Conservation (phyloP, 2,888 invertebrate species). For the Metopia argyrocephala region DNA sequence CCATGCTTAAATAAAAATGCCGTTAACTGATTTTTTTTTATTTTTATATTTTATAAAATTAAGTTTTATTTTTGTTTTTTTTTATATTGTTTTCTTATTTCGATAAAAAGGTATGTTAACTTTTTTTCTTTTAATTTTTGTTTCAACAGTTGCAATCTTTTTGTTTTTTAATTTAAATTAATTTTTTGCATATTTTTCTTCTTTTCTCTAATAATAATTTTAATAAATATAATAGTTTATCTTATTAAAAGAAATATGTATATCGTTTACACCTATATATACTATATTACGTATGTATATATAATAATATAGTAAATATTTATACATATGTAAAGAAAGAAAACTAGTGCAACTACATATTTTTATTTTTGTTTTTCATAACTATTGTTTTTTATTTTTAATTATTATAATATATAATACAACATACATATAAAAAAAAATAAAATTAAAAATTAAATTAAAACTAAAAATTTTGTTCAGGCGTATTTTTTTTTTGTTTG, state of each 20-base stretch:
- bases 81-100: not conserved
- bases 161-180: not conserved
- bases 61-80: constrained; percentile 40
- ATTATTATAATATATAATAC: constrained; percentile 55
- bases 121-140: constrained; percentile 13
- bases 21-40: constrained; percentile 19
- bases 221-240: constrained; percentile 56
- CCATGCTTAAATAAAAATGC: constrained; percentile 42
- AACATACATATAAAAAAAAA: constrained; percentile 59
- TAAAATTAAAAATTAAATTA: constrained; percentile 23
- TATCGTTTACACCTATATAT: constrained; percentile 16
- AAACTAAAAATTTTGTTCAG: constrained; percentile 25
- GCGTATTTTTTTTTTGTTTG: not conserved
- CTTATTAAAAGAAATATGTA: constrained; percentile 9
- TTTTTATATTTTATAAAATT: constrained; percentile 53
- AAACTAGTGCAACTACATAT: constrained; percentile 47
- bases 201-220: too few relatives aligned
- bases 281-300: constrained; percentile 31
- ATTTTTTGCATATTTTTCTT: constrained; percentile 9
- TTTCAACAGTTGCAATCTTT: constrained; percentile 18
- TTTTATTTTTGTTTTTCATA: constrained; percentile 47
- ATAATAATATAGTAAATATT: too few relatives aligned
- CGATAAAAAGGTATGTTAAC: constrained; percentile 40
- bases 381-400: constrained; percentile 40
- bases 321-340: constrained; percentile 52